Percentiles rank a stretch among this genome's conserved stretches.
phyloP scores from a whole-genome alignment of 2,888 invertebrate species.

The Frankliniella intonsa region DNA sequence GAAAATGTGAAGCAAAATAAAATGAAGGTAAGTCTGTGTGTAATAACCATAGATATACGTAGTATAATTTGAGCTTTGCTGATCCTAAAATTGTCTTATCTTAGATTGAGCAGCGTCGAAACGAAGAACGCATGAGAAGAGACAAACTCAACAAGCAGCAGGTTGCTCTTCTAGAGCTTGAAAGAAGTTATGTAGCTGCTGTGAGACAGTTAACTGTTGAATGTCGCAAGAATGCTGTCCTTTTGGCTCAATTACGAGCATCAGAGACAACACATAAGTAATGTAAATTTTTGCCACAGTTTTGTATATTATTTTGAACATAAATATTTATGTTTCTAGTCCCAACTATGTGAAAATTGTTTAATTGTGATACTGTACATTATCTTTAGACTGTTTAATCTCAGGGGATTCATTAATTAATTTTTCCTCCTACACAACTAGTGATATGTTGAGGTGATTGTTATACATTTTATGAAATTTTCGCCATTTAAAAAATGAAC shows the following conservation, averaged over 20 bases:
- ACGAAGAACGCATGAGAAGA: conserved; percentile 62
- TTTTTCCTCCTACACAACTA: not conserved
- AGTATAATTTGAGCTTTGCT: not conserved
- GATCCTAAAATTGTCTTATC: not conserved
- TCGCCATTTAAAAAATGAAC: not conserved
- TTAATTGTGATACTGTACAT: not conserved
- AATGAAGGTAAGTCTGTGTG: conserved; percentile 56
- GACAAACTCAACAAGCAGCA: conserved; percentile 61
- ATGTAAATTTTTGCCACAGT: not conserved
- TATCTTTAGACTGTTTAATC: no score
- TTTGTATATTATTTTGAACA: not conserved
- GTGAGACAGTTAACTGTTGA: conserved; percentile 72
- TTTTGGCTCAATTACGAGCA: conserved; percentile 46
- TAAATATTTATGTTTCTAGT: not conserved
- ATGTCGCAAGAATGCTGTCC: conserved; percentile 63
- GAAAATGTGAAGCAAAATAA: conserved; percentile 85
- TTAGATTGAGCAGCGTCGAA: conserved; percentile 54
- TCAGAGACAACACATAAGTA: not conserved
- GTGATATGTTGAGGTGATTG: not conserved
- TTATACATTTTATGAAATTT: not conserved
- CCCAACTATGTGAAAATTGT: not conserved
- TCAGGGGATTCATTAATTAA: no score
- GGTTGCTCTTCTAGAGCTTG: conserved; percentile 60
- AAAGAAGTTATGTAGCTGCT: conserved; percentile 69
- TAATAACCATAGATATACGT: not conserved